Evolutionary conservation across 2,797 vertebrate genomes (phyloP), one percentile per base, ranked within the genome.

Genomic region (Scomberomorus guttatus): DNA sequence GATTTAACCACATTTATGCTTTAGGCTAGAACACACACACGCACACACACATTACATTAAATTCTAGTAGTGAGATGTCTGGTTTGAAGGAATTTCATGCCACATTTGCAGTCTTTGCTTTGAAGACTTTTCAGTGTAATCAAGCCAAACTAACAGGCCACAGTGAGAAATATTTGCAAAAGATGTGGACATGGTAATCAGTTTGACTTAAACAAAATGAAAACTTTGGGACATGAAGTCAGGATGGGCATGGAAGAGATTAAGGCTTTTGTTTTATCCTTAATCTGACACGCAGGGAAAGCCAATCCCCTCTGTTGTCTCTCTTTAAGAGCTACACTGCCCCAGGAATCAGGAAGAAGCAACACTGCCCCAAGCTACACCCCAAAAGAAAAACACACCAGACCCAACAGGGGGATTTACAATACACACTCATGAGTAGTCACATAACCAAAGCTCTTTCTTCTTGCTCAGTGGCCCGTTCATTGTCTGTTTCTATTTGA

Each of bases 381-480:
- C 75, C 87, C 27, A 17, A 48, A 89, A 87, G 68, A 63, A 86
- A 84, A 90, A 88, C 84, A 85, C 72, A 75, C 48, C 59, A 61
- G 68, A 83, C 79, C 55, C 57, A 83, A 77, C 62, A 56, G 77
- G 65, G 61, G 87, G 74, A 87, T 86, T 89, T 86, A 86, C 81
- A 85, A 85, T 54, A 81, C 77, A 85, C 82, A 90, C 85, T 87
- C 75, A 83, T 81, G 82, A 85, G 63, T 67, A 80, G 66, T 83
- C 87, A 88, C 80, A 87, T 55, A 75, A 83, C 78, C 74, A 60
- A 77, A 75, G 78, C 67, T 86, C 82, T 90, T 93, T 93, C 82
- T 92, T 92, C 90, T 90, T 92, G 89, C 81, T 92, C 92, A 93
- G 88, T 88, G 88, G 90, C 85, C 89, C 67, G 66, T 90, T 89